Base-by-base conservation (phyloP, 2,888 invertebrate species). In the Caenorhabditis imperialis region DNA sequence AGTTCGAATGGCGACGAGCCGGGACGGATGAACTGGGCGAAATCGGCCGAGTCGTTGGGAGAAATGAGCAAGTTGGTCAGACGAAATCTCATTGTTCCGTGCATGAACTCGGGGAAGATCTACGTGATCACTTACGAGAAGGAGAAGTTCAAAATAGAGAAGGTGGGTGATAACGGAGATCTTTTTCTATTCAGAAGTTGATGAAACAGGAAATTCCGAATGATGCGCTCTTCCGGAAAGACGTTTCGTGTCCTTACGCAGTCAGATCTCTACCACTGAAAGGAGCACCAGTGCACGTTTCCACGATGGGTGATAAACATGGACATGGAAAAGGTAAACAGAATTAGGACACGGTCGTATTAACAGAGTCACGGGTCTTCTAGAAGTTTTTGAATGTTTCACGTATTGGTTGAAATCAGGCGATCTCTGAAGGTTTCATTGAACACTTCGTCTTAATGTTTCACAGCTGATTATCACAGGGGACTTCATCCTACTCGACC, bases 401-500 rank as follows among this genome's bases (percentile, higher is more conserved):
- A n/a, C n/a, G n/a, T n/a, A n/a, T n/a, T n/a, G n/a, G n/a, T n/a
- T n/a, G n/a, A n/a, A n/a, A n/a, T n/a, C n/a, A n/a, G n/a, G n/a
- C n/a, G n/a, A n/a, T n/a, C n/a, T n/a, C n/a, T n/a, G n/a, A n/a
- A n/a, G n/a, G n/a, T n/a, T n/a, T n/a, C n/a, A n/a, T n/a, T n/a
- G n/a, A n/a, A n/a, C n/a, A n/a, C n/a, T n/a, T n/a, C n/a, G n/a
- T n/a, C n/a, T n/a, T n/a, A n/a, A n/a, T n/a, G n/a, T n/a, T n/a
- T n/a, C n/a, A n/a, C n/a, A n/a, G n/a, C n/a, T 16, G 14, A 37
- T 14, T 23, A 14, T 48, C 77, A 16, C 78, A 90, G 90, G 90
- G 40, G 94, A 95, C 81, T 97, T 95, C 87, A 90, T 96, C 54
- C 90, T 95, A 75, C 91, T 98, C 80, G 95, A 97, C 89, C 92